Conservation (phyloP, 2,797 vertebrate genomes). For the Chrosomus eos region DNA sequence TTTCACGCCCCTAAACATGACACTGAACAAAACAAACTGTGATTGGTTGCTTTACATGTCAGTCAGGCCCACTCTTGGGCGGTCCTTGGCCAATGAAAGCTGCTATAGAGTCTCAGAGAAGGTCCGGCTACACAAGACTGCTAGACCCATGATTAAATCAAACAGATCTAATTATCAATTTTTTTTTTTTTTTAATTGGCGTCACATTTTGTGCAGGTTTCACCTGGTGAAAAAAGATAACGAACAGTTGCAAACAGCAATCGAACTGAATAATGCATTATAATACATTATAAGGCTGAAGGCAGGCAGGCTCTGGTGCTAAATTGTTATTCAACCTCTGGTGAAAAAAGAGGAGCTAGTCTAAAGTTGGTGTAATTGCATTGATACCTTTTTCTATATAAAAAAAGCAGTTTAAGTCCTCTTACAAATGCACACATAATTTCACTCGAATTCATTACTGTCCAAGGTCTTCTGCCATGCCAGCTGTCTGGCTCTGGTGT, state of each 20-base stretch:
- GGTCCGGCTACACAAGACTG: not conserved
- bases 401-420: not conserved
- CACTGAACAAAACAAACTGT: not conserved
- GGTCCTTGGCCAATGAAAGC: not conserved
- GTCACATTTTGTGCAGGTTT: too few species aligned
- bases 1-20: not conserved
- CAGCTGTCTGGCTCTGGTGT: constrained; percentile 47
- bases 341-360: not conserved
- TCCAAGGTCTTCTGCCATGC: constrained; percentile 40
- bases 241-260: not conserved
- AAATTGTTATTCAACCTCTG: constrained; percentile 19
- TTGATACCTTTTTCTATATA: constrained; percentile 11
- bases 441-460: constrained; percentile 45
- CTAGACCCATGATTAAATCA: not conserved
- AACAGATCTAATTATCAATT: not conserved
- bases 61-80: not conserved
- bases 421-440: constrained; percentile 50
- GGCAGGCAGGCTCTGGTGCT: not conserved
- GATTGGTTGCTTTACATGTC: not conserved
- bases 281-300: not conserved
- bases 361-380: not conserved
- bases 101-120: not conserved
- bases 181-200: not conserved
- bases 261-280: not conserved
- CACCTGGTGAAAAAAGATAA: not conserved